These are phyloP conservation scores for Octodon degus DNA, from an alignment of 2,113 vertebrate species.

Conservation along the genomic window DNA sequence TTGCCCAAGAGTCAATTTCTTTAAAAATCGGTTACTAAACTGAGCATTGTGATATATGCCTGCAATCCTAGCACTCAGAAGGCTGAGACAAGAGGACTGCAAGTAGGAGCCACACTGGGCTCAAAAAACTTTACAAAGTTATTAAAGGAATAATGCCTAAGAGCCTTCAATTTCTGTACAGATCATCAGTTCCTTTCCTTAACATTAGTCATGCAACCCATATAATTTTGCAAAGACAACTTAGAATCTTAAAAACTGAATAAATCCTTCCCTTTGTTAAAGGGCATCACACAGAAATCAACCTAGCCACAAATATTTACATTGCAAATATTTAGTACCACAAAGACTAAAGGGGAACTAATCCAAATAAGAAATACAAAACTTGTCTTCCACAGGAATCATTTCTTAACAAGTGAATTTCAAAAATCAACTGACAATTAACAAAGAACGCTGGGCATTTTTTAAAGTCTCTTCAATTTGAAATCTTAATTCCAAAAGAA, in stretches of 20 bases:
- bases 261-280: constrained; percentile 73
- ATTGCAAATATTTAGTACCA: constrained; percentile 70
- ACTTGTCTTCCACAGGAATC: constrained; percentile 48
- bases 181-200: constrained; percentile 51
- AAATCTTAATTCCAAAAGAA: constrained; percentile 37
- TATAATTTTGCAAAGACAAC: constrained; percentile 67
- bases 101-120: neutral
- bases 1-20: constrained; percentile 13
- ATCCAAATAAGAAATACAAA: constrained; percentile 75
- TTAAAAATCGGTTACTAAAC: constrained; percentile 18
- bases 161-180: constrained; percentile 54
- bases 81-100: neutral
- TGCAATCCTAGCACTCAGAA: neutral
- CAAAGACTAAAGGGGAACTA: constrained; percentile 64
- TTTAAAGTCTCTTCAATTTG: constrained; percentile 35
- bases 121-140: neutral
- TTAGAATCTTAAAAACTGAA: constrained; percentile 74
- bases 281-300: constrained; percentile 67
- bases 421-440: constrained; percentile 65
- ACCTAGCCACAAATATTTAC: constrained; percentile 70
- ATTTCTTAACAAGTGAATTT: constrained; percentile 66
- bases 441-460: constrained; percentile 46
- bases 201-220: constrained; percentile 60
- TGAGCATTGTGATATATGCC: neutral
- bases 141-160: constrained; percentile 58